Evolutionary conservation across 2,797 vertebrate species (phyloP).

Genomic region (Chrysocyon brachyurus): DNA sequence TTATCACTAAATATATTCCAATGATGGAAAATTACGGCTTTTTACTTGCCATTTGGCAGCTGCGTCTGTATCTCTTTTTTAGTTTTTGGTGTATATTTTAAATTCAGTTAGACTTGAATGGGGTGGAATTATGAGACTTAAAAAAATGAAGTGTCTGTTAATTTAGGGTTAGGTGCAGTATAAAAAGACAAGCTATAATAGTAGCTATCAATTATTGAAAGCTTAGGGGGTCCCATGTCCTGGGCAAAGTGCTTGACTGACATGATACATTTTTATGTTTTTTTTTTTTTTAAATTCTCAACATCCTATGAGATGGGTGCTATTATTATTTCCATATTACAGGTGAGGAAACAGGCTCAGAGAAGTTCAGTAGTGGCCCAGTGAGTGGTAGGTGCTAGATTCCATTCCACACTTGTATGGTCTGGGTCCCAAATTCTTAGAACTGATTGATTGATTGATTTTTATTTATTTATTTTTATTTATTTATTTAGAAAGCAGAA

Average conservation of each 20-base stretch:
- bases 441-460: not conserved
- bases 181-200: slow-evolving; percentile 78
- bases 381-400: not conserved
- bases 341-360: not conserved
- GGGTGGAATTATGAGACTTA: slow-evolving; percentile 74
- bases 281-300: not conserved
- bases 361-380: not conserved
- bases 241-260: not conserved
- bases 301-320: not conserved
- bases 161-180: slow-evolving; percentile 77
- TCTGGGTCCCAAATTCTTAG: not conserved
- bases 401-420: not conserved
- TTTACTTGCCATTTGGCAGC: slow-evolving; percentile 83
- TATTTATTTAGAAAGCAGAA: slow-evolving; percentile 6
- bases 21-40: slow-evolving; percentile 78
- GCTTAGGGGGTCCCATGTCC: slow-evolving; percentile 19
- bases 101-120: slow-evolving; percentile 78
- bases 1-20: slow-evolving; percentile 84
- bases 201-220: slow-evolving; percentile 66
- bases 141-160: slow-evolving; percentile 72
- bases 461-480: not conserved
- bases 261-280: not conserved
- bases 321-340: not conserved
- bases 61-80: slow-evolving; percentile 80
- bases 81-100: slow-evolving; percentile 82